Conservation (phyloP, 53 echinoderm and acorn worm species). For the Luidia sarsii region DNA sequence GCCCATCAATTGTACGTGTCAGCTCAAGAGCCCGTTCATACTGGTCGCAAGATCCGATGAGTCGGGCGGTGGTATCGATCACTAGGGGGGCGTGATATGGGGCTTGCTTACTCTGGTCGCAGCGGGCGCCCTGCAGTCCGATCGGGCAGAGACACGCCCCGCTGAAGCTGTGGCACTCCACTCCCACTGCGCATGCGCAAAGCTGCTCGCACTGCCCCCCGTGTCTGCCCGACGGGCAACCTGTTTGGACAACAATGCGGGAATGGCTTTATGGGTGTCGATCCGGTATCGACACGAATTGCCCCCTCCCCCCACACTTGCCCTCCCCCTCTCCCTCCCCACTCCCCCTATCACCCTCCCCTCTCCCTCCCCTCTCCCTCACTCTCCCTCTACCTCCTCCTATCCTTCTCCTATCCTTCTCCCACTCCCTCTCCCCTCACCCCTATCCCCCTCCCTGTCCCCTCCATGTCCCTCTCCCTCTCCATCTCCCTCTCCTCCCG, state of each 20-base stretch:
- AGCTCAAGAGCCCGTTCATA: too few species aligned
- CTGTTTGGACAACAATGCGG: constrained; percentile 3
- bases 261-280: too few species aligned
- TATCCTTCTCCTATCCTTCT: too few species aligned
- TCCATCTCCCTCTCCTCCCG: too few species aligned
- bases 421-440: too few species aligned
- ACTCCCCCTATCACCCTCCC: neutral
- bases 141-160: constrained; percentile 56
- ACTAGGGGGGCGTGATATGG: too few species aligned
- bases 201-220: constrained; percentile 13
- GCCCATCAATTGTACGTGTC: too few species aligned
- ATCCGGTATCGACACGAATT: too few species aligned
- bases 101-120: constrained; percentile 48
- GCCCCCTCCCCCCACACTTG: neutral
- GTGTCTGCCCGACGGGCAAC: constrained; percentile 48
- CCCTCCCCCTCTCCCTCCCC: neutral
- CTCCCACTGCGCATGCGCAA: constrained; percentile 36
- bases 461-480: too few species aligned
- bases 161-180: constrained; percentile 60
- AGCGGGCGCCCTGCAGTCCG: constrained; percentile 27
- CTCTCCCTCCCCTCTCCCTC: neutral
- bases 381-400: neutral
- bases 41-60: too few species aligned
- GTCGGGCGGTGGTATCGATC: too few species aligned
- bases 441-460: too few species aligned